These are phyloP conservation scores for Sula dactylatra DNA, from an alignment of 2,113 vertebrate genomes.

Conservation along the genomic window DNA sequence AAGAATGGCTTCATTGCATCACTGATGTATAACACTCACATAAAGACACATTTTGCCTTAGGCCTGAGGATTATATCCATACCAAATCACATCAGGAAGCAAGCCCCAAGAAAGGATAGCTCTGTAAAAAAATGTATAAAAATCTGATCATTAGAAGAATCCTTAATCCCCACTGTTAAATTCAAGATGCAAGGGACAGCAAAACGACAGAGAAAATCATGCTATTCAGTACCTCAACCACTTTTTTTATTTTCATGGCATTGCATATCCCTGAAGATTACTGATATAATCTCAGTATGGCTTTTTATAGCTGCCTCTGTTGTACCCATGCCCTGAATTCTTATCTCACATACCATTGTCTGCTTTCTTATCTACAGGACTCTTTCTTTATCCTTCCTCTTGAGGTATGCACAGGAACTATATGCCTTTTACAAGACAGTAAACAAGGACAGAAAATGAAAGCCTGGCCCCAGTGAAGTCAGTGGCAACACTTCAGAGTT, in stretches of 20 bases:
- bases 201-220: not conserved
- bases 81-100: not conserved
- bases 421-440: not conserved
- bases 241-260: not conserved
- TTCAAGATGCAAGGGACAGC: not conserved
- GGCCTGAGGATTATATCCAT: not conserved
- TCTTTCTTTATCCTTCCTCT: constrained; percentile 24
- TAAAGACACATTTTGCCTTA: not conserved
- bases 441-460: constrained; percentile 30
- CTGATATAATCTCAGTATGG: not conserved
- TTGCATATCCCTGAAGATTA: not conserved
- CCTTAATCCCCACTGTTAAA: not conserved
- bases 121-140: not conserved
- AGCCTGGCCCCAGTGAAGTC: not conserved
- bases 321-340: constrained; percentile 5
- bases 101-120: not conserved
- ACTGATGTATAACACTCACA: not conserved
- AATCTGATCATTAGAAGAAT: not conserved
- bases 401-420: not conserved
- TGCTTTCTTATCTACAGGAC: constrained; percentile 41
- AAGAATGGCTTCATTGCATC: not conserved
- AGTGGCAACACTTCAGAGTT: not conserved
- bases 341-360: constrained; percentile 40
- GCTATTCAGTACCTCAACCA: not conserved
- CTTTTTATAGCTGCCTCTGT: constrained; percentile 14